Conservation (phyloP, 1,140 invertebrate species). For the Hestina assimilis region DNA sequence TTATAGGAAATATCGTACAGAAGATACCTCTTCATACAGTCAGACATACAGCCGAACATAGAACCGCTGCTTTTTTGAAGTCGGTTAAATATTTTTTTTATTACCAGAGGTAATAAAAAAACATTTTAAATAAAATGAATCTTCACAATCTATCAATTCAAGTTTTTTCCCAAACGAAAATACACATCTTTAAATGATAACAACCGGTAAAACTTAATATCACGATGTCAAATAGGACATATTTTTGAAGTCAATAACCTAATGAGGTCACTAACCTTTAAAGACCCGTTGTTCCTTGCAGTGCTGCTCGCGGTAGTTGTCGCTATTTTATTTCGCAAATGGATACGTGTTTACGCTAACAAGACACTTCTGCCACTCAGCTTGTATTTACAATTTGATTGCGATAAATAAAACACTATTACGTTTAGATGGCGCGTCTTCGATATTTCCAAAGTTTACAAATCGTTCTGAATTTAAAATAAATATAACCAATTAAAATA, state of each 20-base stretch:
- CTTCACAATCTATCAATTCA: too few species aligned
- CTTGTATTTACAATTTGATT: background rate
- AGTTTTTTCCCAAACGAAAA: too few species aligned
- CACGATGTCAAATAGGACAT: background rate
- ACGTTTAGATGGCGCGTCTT: background rate
- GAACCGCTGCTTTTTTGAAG: too few species aligned
- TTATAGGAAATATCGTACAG: too few species aligned
- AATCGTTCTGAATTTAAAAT: background rate
- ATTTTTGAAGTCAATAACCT: constrained; percentile 36
- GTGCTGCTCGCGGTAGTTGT: background rate
- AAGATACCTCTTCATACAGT: too few species aligned
- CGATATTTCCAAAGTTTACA: constrained; percentile 1
- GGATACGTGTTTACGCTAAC: background rate
- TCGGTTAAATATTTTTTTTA: too few species aligned
- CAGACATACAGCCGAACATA: too few species aligned
- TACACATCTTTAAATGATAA: too few species aligned
- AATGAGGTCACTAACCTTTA: constrained; percentile 50
- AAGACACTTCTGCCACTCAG: background rate
- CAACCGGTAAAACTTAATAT: background rate
- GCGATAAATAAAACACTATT: background rate
- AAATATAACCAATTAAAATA: background rate
- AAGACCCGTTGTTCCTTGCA: background rate
- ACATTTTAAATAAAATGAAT: too few species aligned
- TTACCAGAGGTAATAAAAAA: too few species aligned
- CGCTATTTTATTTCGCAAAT: background rate